phyloP scores from a whole-genome alignment of 2,113 vertebrate species.

The Symphodus melops region DNA sequence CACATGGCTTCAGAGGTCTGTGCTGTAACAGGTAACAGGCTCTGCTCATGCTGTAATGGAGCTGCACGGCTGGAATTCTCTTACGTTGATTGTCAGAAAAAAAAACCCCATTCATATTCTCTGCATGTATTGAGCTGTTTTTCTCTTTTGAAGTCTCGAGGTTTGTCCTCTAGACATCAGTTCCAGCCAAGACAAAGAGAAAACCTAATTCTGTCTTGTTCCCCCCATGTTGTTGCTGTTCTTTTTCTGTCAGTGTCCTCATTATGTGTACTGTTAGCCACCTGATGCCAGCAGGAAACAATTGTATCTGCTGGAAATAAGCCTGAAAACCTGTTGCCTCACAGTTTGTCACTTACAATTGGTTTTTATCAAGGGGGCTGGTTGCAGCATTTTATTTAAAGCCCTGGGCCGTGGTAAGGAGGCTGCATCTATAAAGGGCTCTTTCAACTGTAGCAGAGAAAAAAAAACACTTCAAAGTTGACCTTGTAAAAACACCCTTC shows the following conservation, averaged over 20 bases:
- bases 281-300: conserved; percentile 44
- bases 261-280: conserved; percentile 54
- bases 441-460: background rate
- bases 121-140: background rate
- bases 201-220: conserved; percentile 18
- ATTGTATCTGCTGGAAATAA: conserved; percentile 52
- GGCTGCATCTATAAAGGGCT: background rate
- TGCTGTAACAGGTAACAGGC: conserved; percentile 18
- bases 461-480: background rate
- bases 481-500: background rate
- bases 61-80: background rate
- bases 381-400: conserved; percentile 2
- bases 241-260: conserved; percentile 40
- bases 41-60: background rate
- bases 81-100: background rate
- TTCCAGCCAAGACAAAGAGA: background rate
- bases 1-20: conserved; percentile 1
- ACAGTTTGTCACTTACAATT: conserved; percentile 20
- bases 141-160: background rate
- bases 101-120: conserved; percentile 13
- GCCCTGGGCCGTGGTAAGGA: background rate
- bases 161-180: conserved; percentile 7
- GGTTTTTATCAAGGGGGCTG: conserved; percentile 20
- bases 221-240: conserved; percentile 6
- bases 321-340: conserved; percentile 25